These are phyloP conservation scores for Narcine bancroftii DNA, from an alignment of 2,113 vertebrate species.

Conservation along the genomic window DNA sequence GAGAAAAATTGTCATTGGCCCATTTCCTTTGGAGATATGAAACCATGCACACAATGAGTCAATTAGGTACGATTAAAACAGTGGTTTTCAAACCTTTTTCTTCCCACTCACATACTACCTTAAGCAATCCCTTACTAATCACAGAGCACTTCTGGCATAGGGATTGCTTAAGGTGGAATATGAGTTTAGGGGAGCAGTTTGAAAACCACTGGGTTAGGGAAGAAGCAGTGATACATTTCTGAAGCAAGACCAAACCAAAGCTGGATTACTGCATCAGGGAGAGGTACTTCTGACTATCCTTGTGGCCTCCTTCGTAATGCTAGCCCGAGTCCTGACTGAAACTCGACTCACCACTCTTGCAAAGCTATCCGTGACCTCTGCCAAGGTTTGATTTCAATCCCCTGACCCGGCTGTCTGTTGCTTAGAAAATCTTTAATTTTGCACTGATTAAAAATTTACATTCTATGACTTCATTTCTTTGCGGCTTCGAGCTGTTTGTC, in stretches of 20 bases:
- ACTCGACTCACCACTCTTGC: conserved; percentile 20
- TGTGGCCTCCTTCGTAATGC: conserved; percentile 16
- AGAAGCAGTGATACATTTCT: not conserved
- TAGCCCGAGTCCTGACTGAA: not conserved
- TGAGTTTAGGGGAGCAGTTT: too few relatives aligned
- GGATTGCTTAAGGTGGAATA: too few relatives aligned
- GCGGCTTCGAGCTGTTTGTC: conserved; percentile 20
- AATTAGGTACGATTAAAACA: too few relatives aligned
- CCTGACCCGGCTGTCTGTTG: conserved; percentile 25
- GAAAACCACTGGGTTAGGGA: too few relatives aligned
- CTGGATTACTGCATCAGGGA: not conserved
- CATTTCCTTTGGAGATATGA: too few relatives aligned
- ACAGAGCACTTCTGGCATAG: too few relatives aligned
- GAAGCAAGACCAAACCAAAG: not conserved
- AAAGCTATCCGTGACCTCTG: conserved; percentile 33
- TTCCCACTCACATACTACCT: too few relatives aligned
- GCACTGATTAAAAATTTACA: conserved; percentile 37
- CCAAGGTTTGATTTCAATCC: conserved; percentile 34
- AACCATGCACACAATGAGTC: too few relatives aligned
- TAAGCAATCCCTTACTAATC: too few relatives aligned
- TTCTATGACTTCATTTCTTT: conserved; percentile 29
- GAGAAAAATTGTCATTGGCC: too few relatives aligned
- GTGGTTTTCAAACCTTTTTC: too few relatives aligned
- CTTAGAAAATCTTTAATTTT: conserved; percentile 36
- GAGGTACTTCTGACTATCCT: not conserved